Conservation (phyloP, 2,797 vertebrate species). For the Tadarida brasiliensis region DNA sequence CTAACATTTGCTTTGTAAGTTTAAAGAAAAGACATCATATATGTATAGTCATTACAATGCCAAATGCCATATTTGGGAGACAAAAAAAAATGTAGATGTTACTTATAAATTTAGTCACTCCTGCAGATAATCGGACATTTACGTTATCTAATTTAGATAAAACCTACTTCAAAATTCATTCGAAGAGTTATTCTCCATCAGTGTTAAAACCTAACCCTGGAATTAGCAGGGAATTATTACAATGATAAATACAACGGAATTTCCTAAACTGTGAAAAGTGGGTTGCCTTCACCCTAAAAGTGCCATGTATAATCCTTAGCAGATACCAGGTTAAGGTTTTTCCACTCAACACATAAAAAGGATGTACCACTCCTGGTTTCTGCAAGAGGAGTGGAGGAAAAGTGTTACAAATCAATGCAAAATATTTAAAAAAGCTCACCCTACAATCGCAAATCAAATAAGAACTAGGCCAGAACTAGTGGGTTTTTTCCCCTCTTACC, state of each 20-base stretch:
- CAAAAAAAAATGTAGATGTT: not conserved
- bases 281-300: not conserved
- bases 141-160: slow-evolving; percentile 6
- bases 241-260: not conserved
- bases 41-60: not conserved
- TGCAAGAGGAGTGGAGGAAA: not conserved
- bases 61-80: not conserved
- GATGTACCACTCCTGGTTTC: not conserved
- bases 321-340: slow-evolving; percentile 4
- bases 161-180: slow-evolving; percentile 14
- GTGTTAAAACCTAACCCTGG: slow-evolving; percentile 38
- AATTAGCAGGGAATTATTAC: not conserved
- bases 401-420: slow-evolving; percentile 15
- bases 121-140: not conserved
- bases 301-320: not conserved
- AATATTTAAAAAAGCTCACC: not conserved
- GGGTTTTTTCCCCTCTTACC: not conserved
- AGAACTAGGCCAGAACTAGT: not conserved
- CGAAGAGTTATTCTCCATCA: slow-evolving; percentile 4
- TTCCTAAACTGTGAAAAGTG: not conserved
- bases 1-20: not conserved
- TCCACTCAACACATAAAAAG: not conserved
- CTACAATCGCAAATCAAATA: slow-evolving; percentile 28
- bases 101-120: not conserved
- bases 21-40: not conserved